Base-by-base conservation (phyloP, 1,140 invertebrate species). In the Zaprionus capensis region DNA sequence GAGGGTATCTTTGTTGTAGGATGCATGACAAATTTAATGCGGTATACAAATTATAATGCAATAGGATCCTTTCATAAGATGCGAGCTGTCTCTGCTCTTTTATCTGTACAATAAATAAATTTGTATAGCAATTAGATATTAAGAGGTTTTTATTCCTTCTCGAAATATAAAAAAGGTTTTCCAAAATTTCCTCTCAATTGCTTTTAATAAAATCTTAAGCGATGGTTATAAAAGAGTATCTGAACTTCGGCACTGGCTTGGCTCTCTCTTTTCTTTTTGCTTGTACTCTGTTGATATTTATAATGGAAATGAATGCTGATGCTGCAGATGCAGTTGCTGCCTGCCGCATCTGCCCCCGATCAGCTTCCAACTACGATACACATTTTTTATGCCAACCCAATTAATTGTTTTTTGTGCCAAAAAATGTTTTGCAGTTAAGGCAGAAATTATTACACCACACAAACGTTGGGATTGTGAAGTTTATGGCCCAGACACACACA, bases 261-360 rank as follows among this genome's bases (percentile, higher is more conserved):
- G n/a, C 4, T 22, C 4, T 14, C 41, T 3, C 20, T 57, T 15
- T 59, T 31, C 44, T 71, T 74, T 71, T 69, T 57, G 5, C 44
- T 26, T 70, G 66, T 64, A 31, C 70, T 44, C 65, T 83, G 79
- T 76, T 88, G 81, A 90, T 86, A 88, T 90, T 78, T 76, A 85
- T 91, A 90, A 90, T 88, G 85, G 76, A 88, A 86, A 90, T 85
- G 76, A 82, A 85, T 91, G 84, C 85, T 85, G 84, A 81, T 88
- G 77, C 68, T 61, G 84, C 80, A 71, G 69, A 64, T 79, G 58
- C 59, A 17, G 36, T 49, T 26, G 26, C 53, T 6, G 53, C 2
- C 24, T n/a, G 14, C 14, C 46, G 12, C 36, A 36, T 26, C n/a
- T 26, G 6, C 53, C 24, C 36, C 49, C 66, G 41, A 11, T 20